Evolutionary conservation across 2,888 invertebrate genomes (phyloP).

Genomic region (Psylliodes chrysocephalus): DNA sequence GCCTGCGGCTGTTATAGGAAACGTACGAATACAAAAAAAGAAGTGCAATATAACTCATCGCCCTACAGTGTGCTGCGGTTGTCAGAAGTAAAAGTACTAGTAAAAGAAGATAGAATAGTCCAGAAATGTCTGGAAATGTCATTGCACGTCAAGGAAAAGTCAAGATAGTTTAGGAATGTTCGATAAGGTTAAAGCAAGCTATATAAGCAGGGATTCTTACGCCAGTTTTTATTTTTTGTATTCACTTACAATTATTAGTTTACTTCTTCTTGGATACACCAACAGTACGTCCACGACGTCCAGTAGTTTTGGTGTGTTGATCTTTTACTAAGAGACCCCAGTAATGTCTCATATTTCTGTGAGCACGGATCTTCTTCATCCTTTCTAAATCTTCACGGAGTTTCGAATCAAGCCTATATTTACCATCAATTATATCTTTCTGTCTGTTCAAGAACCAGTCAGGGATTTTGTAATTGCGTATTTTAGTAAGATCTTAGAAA

Average conservation of each 20-base stretch:
- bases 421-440: conserved; percentile 99
- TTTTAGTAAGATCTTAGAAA: too few species aligned
- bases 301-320: conserved; percentile 99
- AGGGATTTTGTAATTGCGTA: conserved; percentile 99
- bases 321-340: conserved; percentile 99
- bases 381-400: conserved; percentile 99
- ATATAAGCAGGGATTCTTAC: too few species aligned
- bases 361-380: conserved; percentile 99
- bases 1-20: too few species aligned
- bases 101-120: too few species aligned
- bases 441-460: conserved; percentile 99
- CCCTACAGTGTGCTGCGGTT: too few species aligned
- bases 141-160: too few species aligned
- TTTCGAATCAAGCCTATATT: conserved; percentile 97
- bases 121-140: too few species aligned
- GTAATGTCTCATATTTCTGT: conserved; percentile 98
- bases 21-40: too few species aligned
- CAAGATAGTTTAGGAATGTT: too few species aligned
- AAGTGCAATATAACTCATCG: too few species aligned
- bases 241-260: conserved; percentile 53
- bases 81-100: too few species aligned
- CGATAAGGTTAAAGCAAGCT: too few species aligned
- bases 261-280: conserved; percentile 99
- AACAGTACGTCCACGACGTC: conserved; percentile 98
- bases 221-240: conserved; percentile 4